phyloP scores from a whole-genome alignment of 2,888 invertebrate species.

The Apamea sordens region DNA sequence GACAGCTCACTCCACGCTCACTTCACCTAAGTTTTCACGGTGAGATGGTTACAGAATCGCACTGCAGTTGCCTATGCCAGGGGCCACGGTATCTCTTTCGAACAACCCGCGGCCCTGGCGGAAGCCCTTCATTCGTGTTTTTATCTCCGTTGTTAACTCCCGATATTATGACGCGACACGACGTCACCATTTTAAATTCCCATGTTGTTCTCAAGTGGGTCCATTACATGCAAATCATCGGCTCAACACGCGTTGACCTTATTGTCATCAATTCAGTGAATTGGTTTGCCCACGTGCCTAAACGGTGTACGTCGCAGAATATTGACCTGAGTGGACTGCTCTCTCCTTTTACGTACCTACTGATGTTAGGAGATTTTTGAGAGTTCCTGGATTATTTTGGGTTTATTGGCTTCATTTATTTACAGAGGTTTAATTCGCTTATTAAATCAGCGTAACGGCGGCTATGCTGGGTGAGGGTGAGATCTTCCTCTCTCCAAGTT shows the following conservation, averaged over 20 bases:
- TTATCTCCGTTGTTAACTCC: background rate
- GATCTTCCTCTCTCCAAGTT: too few relatives aligned
- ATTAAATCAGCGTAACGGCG: background rate
- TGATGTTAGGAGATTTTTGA: background rate
- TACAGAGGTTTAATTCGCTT: background rate
- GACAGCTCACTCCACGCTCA: too few relatives aligned
- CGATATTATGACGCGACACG: background rate
- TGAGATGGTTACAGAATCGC: too few relatives aligned
- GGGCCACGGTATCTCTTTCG: too few relatives aligned
- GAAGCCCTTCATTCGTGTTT: background rate
- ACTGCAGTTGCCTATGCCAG: too few relatives aligned
- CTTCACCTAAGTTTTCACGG: too few relatives aligned
- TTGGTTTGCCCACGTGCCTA: conserved; percentile 61
- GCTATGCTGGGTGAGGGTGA: background rate
- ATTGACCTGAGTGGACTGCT: conserved; percentile 44
- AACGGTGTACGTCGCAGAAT: conserved; percentile 26
- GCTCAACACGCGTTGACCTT: conserved; percentile 63
- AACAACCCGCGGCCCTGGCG: too few relatives aligned
- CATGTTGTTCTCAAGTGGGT: conserved; percentile 29
- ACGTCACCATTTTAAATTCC: conserved; percentile 29
- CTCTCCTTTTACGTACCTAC: conserved; percentile 27
- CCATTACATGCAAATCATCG: conserved; percentile 58
- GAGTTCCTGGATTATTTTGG: background rate
- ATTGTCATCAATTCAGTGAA: conserved; percentile 70
- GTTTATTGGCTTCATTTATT: background rate